Percentiles rank a stretch among this genome's conserved stretches.
Conservation (phyloP, 2,113 vertebrate genomes). For the Pseudorasbora parva region DNA sequence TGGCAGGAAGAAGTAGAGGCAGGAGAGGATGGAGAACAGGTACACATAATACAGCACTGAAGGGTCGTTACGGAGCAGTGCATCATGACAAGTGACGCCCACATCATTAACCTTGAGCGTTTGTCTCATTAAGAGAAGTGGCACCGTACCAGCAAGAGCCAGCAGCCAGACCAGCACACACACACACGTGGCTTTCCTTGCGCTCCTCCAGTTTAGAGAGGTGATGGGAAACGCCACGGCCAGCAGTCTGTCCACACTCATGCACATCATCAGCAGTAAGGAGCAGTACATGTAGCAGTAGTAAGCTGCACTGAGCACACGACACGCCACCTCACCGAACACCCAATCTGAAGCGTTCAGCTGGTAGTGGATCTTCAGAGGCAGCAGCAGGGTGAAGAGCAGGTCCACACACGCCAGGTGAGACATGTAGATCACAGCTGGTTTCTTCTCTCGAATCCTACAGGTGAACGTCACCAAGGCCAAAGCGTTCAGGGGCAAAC, state of each 20-base stretch:
- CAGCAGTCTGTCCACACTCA: slow-evolving; percentile 88
- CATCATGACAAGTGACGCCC: too few species aligned
- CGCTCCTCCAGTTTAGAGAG: slow-evolving; percentile 86
- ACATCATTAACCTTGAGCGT: too few species aligned
- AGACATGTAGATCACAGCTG: slow-evolving; percentile 89
- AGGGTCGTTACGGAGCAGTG: too few species aligned
- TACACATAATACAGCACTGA: slow-evolving; percentile 66
- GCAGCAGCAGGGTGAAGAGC: slow-evolving; percentile 86
- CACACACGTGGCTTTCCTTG: slow-evolving; percentile 69
- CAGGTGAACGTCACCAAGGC: slow-evolving; percentile 81
- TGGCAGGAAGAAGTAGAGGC: slow-evolving; percentile 86
- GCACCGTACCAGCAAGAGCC: slow-evolving; percentile 79
- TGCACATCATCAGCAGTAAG: slow-evolving; percentile 86
- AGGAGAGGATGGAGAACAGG: slow-evolving; percentile 86
- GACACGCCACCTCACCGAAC: slow-evolving; percentile 85
- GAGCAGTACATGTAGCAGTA: slow-evolving; percentile 97
- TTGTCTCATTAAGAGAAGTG: slow-evolving; percentile 76
- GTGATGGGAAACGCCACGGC: slow-evolving; percentile 90
- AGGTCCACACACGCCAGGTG: slow-evolving; percentile 89
- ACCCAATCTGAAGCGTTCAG: slow-evolving; percentile 87
- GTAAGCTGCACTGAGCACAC: slow-evolving; percentile 84
- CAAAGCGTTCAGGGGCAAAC: slow-evolving; percentile 85
- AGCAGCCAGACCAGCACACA: slow-evolving; percentile 85
- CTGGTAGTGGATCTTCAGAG: slow-evolving; percentile 89
- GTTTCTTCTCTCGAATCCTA: slow-evolving; percentile 82